Base-by-base conservation (phyloP, 1,140 invertebrate genomes). In the Potamilus streckersoni region DNA sequence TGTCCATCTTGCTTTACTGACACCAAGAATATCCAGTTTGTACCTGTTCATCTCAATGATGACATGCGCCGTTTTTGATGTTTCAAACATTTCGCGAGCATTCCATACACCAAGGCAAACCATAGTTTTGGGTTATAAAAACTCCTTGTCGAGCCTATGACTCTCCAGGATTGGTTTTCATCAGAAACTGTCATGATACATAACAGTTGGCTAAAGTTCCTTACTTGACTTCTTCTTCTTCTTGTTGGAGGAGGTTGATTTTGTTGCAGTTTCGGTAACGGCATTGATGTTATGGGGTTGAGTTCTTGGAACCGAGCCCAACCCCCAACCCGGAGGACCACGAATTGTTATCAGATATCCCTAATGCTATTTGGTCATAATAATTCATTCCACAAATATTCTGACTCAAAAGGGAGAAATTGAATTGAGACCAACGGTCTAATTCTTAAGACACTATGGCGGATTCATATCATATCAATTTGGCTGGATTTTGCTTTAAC, bases 11-110 rank as follows among this genome's bases (percentile, higher is more conserved):
- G 27, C 3, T 4, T 31, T 2, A 31, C 27, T 31, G 27, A 31
- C 27, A 31, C 27, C 71, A 19, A 73, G 38, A 27, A 75, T 75
- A 15, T 59, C 56, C 49, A 69, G 17, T 2, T 65, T 31, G 55
- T 75, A 58, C 23, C 59, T 49, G 23, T 64, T 59, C 67, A 75
- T 75, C 55, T 71, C 67, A 14, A 4, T 75, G 55, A 57, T 71
- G 11, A 75, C 68, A 71, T 75, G 67, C 0, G 68, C 74, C 20
- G 68, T 13, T 70, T 75, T 70, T 20, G 20, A 38, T 20, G 66
- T n/a, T 57, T 74, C 66, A 31, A 69, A 60, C 73, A 74, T 74
- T 2, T 55, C 69, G 15, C 66, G n/a, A 3, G 69, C 74, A 75
- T 75, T 75, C 74, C 68, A 71, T 5, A 59, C 23, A 19, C 67